Evolutionary conservation across 92 coral and sea anemone species (phyloP), one percentile per base, ranked within the genome.

Genomic region (Phenganax marumi): DNA sequence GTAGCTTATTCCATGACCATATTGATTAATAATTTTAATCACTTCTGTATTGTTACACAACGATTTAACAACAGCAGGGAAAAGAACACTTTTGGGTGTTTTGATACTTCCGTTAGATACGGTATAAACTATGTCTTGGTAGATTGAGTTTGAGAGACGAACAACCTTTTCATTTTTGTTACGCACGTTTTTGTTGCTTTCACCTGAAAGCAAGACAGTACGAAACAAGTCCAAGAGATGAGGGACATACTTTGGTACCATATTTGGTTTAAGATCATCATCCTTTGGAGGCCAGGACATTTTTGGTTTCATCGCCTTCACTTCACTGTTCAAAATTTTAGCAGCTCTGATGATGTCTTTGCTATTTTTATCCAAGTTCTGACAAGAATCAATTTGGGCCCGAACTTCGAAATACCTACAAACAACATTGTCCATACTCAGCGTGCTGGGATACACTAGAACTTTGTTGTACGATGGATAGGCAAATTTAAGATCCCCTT

Each of bases 241-340:
- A 18, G 85, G 85, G 73, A 81, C 72, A 51, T 81, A 80, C n/a
- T 48, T 46, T 58, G 55, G 18, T 23, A 10, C 56, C 39, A 24
- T 63, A 10, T 54, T 71, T 17, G 80, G 50, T 18, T 82, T 75
- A 17, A 86, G 58, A 65, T 86, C 71, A 48, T 75, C 52, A 16
- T 82, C 89, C 70, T 66, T 68, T 54, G 89, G 80, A 49, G 86
- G 85, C 87, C 90, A 87, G 8, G 81, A 71, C 87, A 87, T 83
- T 49, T 83, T 79, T 24, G 75, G 80, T 56, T 69, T 14, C 52
- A 46, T 80, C 23, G 77, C 75, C 73, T 82, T 70, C 33, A 87
- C 80, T 77, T 87, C 77, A 26, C 62, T 62, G 76, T 71, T 60
- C 9, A 87, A 12, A 23, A 81, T 61, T 54, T 24, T 22, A 13